Base-by-base conservation (phyloP, 2,113 vertebrate species). In the Psittacula cyanocephala region DNA sequence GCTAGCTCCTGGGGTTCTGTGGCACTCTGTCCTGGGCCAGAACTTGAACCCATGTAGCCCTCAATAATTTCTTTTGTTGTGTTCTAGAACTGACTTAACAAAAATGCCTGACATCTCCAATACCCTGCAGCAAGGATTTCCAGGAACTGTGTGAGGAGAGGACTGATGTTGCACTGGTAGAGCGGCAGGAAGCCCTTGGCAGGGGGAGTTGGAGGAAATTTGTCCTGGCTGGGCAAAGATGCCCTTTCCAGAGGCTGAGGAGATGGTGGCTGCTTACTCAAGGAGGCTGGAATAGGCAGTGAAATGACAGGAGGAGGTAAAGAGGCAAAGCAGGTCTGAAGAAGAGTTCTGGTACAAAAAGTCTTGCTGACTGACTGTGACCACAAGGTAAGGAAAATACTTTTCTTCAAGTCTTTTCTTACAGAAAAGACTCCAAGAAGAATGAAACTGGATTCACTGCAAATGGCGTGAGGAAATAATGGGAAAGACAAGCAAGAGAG, bases 21-120 rank as follows among this genome's bases (percentile, higher is more conserved):
- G 17, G 29, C 37, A 55, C 13, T 60, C 25, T 50, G 65, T 89
- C 31, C 27, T 0, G 0, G 49, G 29, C 18, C 35, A 57, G 10
- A 14, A 69, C 35, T 44, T 35, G 13, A 35, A 84, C 13, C 19
- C 8, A 33, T 8, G 18, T 10, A 85, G 19, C 24, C 11, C 50
- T 76, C 62, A 76, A 22, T 60, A 41, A 72, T 76, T 92, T 81
- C 44, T 55, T 59, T 13, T 77, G 5, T 28, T 91, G 33, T 55
- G 25, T 59, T 35, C 47, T 64, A 27, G 13, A 1, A 2, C 31
- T 41, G 29, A 62, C 49, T 92, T 43, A 20, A 50, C 29, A 53
- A 35, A 80, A 60, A 41, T 1, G 1, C 52, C 31, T 53, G 55
- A 63, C 12, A 13, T 64, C 22, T 88, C n/a, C 19, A 67, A 11